Conservation (phyloP, 1,140 invertebrate species). For the Drosophila virilis region DNA sequence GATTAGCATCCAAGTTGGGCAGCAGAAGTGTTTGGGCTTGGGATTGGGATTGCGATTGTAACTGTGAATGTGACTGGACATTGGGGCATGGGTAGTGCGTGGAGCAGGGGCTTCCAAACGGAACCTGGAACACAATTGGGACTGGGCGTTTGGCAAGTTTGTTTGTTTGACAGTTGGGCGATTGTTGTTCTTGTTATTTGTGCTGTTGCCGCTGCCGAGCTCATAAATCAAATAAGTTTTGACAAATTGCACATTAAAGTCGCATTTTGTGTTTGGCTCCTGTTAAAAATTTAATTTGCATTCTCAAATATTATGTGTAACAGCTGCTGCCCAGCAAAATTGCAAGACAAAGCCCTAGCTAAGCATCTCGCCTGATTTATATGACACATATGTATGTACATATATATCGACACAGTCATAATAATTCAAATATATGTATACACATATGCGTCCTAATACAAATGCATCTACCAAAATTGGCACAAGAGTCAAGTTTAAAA, state of each 20-base stretch:
- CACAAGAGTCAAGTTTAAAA: conserved; percentile 56
- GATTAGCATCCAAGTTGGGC: conserved; percentile 37
- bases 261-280: conserved; percentile 46
- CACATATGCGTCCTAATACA: conserved; percentile 9
- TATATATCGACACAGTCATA: not conserved
- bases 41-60: not conserved
- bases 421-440: not conserved
- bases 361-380: conserved; percentile 3
- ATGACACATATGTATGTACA: not conserved
- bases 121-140: conserved; percentile 13
- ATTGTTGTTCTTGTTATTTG: conserved; percentile 31
- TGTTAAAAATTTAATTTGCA: conserved; percentile 57
- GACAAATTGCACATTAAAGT: conserved; percentile 82
- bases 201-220: conserved; percentile 22
- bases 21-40: not conserved
- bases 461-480: conserved; percentile 17
- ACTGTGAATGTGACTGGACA: not conserved
- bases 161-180: conserved; percentile 35
- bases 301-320: conserved; percentile 38
- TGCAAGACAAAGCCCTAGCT: conserved; percentile 8
- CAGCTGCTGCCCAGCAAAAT: conserved; percentile 23
- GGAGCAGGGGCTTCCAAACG: not conserved
- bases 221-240: conserved; percentile 82
- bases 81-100: not conserved
- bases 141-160: conserved; percentile 21